Conservation (phyloP, 2,113 vertebrate species). For the Collichthys lucidus region DNA sequence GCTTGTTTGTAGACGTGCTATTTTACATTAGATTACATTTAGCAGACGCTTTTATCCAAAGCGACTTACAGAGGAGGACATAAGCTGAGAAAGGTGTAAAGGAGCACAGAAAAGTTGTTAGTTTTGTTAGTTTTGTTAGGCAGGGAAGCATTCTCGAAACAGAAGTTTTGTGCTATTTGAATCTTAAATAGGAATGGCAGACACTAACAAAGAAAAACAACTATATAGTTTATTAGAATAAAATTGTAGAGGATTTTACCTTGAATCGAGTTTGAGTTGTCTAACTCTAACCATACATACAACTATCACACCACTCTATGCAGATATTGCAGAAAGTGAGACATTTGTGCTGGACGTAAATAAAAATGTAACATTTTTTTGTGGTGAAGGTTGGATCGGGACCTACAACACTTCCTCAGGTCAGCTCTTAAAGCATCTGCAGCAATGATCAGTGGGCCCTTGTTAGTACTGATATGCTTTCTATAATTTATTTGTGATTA, state of each 20-base stretch:
- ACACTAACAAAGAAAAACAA: background rate
- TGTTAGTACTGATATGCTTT: background rate
- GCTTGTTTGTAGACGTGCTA: too few relatives aligned
- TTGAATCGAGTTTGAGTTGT: background rate
- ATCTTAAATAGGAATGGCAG: too few relatives aligned
- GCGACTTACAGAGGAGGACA: too few relatives aligned
- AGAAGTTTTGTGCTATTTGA: too few relatives aligned
- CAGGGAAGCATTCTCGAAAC: too few relatives aligned
- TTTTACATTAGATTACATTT: too few relatives aligned
- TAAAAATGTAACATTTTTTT: background rate
- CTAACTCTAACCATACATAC: background rate
- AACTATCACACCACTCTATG: background rate
- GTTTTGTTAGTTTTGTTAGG: too few relatives aligned
- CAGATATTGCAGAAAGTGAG: background rate
- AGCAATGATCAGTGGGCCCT: background rate
- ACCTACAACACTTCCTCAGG: background rate
- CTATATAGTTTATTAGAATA: background rate
- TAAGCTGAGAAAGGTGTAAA: too few relatives aligned
- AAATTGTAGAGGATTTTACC: background rate
- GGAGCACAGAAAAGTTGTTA: too few relatives aligned
- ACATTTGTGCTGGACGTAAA: background rate
- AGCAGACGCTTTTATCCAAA: too few relatives aligned
- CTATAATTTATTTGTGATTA: slow-evolving; percentile 17
- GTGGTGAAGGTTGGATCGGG: background rate
- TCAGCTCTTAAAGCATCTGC: background rate